Evolutionary conservation across 2,888 invertebrate species (phyloP), one percentile per base, ranked within the genome.

Genomic region (Drosophila rellima): DNA sequence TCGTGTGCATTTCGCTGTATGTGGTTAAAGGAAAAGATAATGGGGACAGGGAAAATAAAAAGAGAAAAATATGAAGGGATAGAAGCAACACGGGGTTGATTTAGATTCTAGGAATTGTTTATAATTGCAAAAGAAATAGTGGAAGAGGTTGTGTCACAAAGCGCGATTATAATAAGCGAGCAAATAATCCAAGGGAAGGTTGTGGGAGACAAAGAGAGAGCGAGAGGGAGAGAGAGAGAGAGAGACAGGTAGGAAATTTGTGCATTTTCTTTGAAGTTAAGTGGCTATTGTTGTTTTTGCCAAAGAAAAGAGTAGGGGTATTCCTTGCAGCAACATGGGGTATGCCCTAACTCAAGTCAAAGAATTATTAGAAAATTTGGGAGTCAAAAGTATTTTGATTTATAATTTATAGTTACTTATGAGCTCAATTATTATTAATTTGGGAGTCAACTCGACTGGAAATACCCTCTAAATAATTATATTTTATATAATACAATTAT

Each of bases 81-180:
- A 48, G 18, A n/a, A 50, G 13, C 29, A 54, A 20, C 20, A 31
- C 17, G n/a, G 59, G 67, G 42, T 60, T 62, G 63, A 64, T 64
- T 77, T 76, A 67, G 64, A 76, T 67, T 47, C 79, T 56, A 62
- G 74, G 62, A 76, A 76, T 76, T 76, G 69, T 56, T 78, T 69
- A 42, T 78, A 74, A 76, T 78, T 69, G 76, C 79, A 62, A 50
- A 62, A 69, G 65, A 78, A 55, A 78, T 74, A 61, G 61, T 51
- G 33, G 31, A 78, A 48, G 48, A 69, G 59, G 20, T 61, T 55
- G 42, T 60, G 63, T 45, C 80, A 85, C 77, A 82, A 86, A 80
- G 83, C 88, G 78, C 82, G 69, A 70, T 85, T 82, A 88, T 68
- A 70, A 85, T 88, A 82, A 83, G 71, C 80, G 56, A 63, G 52